Base-by-base conservation (phyloP, 2,113 vertebrate species). In the Entomyzon cyanotis region DNA sequence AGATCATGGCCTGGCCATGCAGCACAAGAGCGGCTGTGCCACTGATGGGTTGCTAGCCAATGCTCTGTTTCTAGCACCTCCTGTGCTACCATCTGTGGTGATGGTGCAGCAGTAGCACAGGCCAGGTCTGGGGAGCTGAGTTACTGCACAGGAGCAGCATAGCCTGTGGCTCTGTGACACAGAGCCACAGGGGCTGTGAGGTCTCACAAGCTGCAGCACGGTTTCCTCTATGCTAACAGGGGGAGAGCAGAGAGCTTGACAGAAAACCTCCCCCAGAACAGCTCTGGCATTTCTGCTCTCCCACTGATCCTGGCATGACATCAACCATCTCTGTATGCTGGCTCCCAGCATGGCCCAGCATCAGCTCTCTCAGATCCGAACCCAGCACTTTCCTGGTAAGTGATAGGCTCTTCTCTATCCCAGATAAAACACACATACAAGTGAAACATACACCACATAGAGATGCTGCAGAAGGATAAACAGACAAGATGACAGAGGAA, bases 401-500 rank as follows among this genome's bases (percentile, higher is more conserved):
- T 4, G 3, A 87, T 0, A 84, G 19, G 18, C 9, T 82, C 52
- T 60, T 87, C 49, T 60, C 39, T 82, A 67, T 62, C 58, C 42
- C 68, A 65, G 37, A 83, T 76, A 96, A 84, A 91, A 92, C 42
- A 93, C 56, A 93, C 2, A 0, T 6, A 47, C 24, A 16, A 71
- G 77, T 74, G 69, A 88, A 79, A 90, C 3, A 2, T 39, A 84
- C 67, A 95, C 63, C 96, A 97, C 86, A 88, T 33, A 55, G 70
- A 87, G 84, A 95, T 84, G 89, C 87, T 84, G 91, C 70, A 80
- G 69, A 42, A 79, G 76, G 81, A 87, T 92, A 96, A 96, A 96
- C 67, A 94, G 89, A 96, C 87, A 65, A 92, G 96, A 78, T 56
- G 82, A 96, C 42, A 96, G 96, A 97, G 65, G 73, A 93, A 87